phyloP scores from a whole-genome alignment of 2,888 invertebrate genomes.

The Pandemis heparana region DNA sequence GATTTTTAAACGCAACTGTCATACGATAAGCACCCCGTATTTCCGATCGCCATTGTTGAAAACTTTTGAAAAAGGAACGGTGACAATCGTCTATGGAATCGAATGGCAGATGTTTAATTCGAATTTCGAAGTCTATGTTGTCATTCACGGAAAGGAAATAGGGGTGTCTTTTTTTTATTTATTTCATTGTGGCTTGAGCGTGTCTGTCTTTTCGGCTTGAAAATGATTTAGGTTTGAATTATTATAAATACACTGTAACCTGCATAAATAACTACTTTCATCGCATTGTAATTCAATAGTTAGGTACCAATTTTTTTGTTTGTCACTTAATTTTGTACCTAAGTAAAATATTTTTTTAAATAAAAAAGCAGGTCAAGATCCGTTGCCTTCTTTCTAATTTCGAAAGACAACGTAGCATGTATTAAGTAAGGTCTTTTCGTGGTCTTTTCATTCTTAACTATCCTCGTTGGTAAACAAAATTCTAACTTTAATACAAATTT shows the following conservation, averaged over 20 bases:
- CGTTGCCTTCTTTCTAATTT: too few relatives aligned
- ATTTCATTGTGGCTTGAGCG: slow-evolving; percentile 16
- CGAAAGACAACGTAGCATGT: too few relatives aligned
- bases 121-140: slow-evolving; percentile 72
- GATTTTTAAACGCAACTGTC: slow-evolving; percentile 42
- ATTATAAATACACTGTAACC: neutral
- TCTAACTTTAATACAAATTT: too few relatives aligned
- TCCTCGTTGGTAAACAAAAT: too few relatives aligned
- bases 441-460: too few relatives aligned
- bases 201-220: slow-evolving; percentile 8
- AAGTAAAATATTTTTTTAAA: too few relatives aligned
- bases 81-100: slow-evolving; percentile 69
- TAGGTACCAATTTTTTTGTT: too few relatives aligned
- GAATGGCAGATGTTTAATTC: slow-evolving; percentile 72
- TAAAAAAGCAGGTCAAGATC: too few relatives aligned
- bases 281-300: too few relatives aligned
- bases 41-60: slow-evolving; percentile 56
- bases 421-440: too few relatives aligned
- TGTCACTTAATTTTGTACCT: too few relatives aligned
- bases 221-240: neutral
- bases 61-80: slow-evolving; percentile 55
- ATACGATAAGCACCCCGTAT: slow-evolving; percentile 46
- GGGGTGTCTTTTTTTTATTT: slow-evolving; percentile 42
- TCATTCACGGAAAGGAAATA: slow-evolving; percentile 54
- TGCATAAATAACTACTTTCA: too few relatives aligned